Percentiles rank a stretch among this genome's conserved stretches.
phyloP scores from a whole-genome alignment of 1,140 invertebrate species.

The Papilio aristodemus region DNA sequence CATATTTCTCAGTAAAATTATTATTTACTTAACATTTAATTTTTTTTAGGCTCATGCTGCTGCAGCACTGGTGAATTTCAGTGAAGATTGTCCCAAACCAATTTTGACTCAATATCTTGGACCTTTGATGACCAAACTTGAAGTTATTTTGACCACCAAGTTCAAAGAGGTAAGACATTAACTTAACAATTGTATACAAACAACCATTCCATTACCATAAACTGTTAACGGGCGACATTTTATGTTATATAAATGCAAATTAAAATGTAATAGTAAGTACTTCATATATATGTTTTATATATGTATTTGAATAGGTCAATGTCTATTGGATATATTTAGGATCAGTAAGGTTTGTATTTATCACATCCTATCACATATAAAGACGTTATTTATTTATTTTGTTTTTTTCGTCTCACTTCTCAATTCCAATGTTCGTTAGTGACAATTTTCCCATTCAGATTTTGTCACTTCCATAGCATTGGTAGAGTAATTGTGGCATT shows the following conservation, averaged over 20 bases:
- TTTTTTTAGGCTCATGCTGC: slow-evolving; percentile 86
- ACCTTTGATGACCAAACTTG: slow-evolving; percentile 94
- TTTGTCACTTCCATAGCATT: slow-evolving; percentile 78
- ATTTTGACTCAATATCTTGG: slow-evolving; percentile 95
- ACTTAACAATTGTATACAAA: neutral
- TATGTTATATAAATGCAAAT: neutral
- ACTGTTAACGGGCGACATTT: neutral
- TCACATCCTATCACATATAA: too few species aligned
- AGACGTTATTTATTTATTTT: too few species aligned
- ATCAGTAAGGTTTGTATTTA: neutral
- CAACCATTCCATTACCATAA: neutral
- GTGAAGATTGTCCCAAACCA: slow-evolving; percentile 98
- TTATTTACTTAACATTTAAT: slow-evolving; percentile 4
- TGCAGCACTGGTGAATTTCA: slow-evolving; percentile 99
- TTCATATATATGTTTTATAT: too few species aligned
- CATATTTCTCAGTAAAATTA: slow-evolving; percentile 7
- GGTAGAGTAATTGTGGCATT: slow-evolving; percentile 73
- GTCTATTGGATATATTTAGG: too few species aligned
- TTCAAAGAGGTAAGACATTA: slow-evolving; percentile 88
- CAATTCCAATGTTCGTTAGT: slow-evolving; percentile 78
- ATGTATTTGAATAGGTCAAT: too few species aligned
- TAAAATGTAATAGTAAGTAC: neutral
- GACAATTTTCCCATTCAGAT: slow-evolving; percentile 48
- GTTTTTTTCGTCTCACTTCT: too few species aligned
- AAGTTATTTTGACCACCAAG: slow-evolving; percentile 94